phyloP scores from a whole-genome alignment of 2,888 invertebrate genomes.

The Merodon equestris region DNA sequence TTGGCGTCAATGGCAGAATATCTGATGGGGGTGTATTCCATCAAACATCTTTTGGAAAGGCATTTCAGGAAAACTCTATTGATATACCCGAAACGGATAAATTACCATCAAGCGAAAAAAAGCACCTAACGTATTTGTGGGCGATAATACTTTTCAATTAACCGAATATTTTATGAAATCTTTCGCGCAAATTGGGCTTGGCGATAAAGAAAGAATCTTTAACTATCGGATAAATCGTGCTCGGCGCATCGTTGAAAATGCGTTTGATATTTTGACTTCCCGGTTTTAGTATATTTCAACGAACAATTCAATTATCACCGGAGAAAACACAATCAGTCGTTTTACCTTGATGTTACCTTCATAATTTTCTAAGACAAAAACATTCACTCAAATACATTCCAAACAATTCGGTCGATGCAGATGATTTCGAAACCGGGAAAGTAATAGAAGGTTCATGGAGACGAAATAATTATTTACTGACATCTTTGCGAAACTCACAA shows the following conservation, averaged over 20 bases:
- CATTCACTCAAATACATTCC: conserved; percentile 55
- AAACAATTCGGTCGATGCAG: conserved; percentile 29
- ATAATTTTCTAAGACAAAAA: conserved; percentile 59
- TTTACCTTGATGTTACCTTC: conserved; percentile 66
- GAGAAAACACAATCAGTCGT: conserved; percentile 52
- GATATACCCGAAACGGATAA: conserved; percentile 16
- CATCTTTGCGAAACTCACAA: conserved; percentile 23
- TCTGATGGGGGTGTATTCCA: conserved; percentile 27
- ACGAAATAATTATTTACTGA: conserved; percentile 24
- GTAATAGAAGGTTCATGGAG: conserved; percentile 43
- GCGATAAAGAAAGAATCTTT: conserved; percentile 33
- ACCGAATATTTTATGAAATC: conserved; percentile 30
- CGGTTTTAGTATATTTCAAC: conserved; percentile 71
- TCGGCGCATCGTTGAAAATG: conserved; percentile 59
- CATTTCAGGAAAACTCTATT: conserved; percentile 21
- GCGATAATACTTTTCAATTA: conserved; percentile 41
- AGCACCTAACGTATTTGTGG: conserved; percentile 25
- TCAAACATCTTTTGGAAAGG: conserved; percentile 18
- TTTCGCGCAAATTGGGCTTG: conserved; percentile 13
- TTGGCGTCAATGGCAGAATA: conserved; percentile 28
- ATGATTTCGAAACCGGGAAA: conserved; percentile 25
- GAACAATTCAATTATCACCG: conserved; percentile 64
- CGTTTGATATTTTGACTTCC: conserved; percentile 69
- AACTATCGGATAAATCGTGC: conserved; percentile 61
- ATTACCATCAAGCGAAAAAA: conserved; percentile 15